Evolutionary conservation across 35 echinoderm and acorn worm genomes (phyloP).

Genomic region (Patiria miniata): DNA sequence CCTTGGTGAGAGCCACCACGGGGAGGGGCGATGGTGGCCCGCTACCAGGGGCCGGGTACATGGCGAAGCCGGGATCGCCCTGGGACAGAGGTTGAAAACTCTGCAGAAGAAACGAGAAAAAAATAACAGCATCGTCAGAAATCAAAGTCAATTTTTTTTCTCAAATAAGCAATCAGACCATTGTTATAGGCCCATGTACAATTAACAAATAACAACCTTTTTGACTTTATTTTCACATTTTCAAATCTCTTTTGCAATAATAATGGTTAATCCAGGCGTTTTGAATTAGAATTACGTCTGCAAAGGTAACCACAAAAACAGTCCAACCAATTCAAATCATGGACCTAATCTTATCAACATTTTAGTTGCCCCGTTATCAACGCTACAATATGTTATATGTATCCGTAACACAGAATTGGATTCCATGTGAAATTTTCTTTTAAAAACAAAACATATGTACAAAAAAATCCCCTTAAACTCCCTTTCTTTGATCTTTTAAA

Average conservation of each 20-base stretch:
- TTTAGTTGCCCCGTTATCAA: too few species aligned
- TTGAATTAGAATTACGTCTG: too few species aligned
- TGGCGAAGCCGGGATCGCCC: not conserved
- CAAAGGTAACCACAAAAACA: not conserved
- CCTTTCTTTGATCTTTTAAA: not conserved
- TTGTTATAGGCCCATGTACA: too few species aligned
- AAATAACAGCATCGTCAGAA: too few species aligned
- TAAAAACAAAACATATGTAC: not conserved
- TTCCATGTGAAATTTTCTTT: not conserved
- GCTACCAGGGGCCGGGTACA: conserved; percentile 3
- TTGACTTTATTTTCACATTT: too few species aligned
- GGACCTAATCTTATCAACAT: not conserved
- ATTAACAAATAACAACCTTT: too few species aligned
- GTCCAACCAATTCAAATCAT: too few species aligned
- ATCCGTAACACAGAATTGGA: not conserved
- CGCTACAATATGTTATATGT: too few species aligned
- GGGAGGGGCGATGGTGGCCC: not conserved
- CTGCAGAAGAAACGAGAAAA: not conserved
- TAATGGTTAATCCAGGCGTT: too few species aligned
- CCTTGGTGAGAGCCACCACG: not conserved
- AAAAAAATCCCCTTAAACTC: not conserved
- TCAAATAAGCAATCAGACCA: too few species aligned
- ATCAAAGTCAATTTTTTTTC: too few species aligned
- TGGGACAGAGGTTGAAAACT: not conserved
- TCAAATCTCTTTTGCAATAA: too few species aligned